A percentile compares a stretch with the other conserved stretches of the same genome.
Conservation (phyloP, 2,113 vertebrate genomes). For the Gymnarchus niloticus region DNA sequence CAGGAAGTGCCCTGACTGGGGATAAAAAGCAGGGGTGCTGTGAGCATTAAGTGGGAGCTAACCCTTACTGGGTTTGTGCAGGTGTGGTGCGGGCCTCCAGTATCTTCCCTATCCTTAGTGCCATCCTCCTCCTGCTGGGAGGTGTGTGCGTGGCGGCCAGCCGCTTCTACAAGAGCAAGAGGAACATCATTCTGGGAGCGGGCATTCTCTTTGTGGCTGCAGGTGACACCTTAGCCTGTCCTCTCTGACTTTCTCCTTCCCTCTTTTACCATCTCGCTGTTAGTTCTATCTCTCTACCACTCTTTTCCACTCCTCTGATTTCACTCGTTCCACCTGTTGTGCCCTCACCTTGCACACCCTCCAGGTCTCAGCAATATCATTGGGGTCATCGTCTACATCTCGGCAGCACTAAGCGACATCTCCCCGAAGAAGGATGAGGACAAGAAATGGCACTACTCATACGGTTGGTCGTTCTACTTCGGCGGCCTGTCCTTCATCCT, state of each 20-base stretch:
- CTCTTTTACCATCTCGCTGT: background rate
- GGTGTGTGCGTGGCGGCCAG: conserved; percentile 86
- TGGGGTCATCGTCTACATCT: conserved; percentile 93
- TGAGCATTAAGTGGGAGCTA: background rate
- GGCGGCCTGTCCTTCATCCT: conserved; percentile 89
- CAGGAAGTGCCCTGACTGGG: background rate
- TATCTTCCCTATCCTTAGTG: conserved; percentile 92
- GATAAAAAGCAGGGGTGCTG: background rate
- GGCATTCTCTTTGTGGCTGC: conserved; percentile 91
- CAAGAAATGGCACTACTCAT: conserved; percentile 88
- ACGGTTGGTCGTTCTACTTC: conserved; percentile 92
- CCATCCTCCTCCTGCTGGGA: conserved; percentile 81
- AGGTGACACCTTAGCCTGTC: conserved; percentile 56
- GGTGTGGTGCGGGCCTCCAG: conserved; percentile 90
- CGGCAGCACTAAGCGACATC: conserved; percentile 83
- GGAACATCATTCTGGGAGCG: conserved; percentile 84
- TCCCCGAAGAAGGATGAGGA: conserved; percentile 84
- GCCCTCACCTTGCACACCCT: background rate
- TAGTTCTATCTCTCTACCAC: background rate
- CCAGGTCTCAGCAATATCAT: conserved; percentile 91
- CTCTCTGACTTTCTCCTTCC: background rate
- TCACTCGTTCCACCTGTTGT: background rate
- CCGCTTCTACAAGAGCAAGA: conserved; percentile 82
- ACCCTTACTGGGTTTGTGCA: conserved; percentile 38
- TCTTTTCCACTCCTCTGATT: background rate